phyloP scores from a whole-genome alignment of 2,888 invertebrate species.

The Allolobophora icterica region DNA sequence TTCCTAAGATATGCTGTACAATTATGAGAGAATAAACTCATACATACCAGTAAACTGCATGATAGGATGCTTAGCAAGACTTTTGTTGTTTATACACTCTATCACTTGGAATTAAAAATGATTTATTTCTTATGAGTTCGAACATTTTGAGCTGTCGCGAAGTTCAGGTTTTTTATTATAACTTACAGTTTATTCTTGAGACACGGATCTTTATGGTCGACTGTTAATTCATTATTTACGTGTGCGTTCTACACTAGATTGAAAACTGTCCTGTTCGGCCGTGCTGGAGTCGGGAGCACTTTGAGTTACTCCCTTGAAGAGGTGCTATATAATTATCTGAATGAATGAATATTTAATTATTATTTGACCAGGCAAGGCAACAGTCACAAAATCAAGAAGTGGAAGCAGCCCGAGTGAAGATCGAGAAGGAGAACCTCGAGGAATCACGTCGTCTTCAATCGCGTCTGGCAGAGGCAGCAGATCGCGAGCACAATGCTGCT shows the following conservation, averaged over 20 bases:
- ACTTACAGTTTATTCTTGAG: not conserved
- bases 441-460: conserved; percentile 55
- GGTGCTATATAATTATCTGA: too few relatives aligned
- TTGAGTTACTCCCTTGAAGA: too few relatives aligned
- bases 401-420: conserved; percentile 54
- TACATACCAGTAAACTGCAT: not conserved
- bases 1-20: not conserved
- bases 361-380: conserved; percentile 55
- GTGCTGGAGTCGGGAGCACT: too few relatives aligned
- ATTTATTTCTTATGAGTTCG: not conserved
- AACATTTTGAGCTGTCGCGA: not conserved
- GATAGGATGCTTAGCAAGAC: not conserved
- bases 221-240: not conserved
- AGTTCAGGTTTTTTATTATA: not conserved
- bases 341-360: too few relatives aligned
- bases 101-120: not conserved
- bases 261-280: too few relatives aligned
- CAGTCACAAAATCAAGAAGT: conserved; percentile 56
- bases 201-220: not conserved
- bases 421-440: conserved; percentile 55
- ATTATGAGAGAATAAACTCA: too few relatives aligned
- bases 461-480: conserved; percentile 42
- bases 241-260: too few relatives aligned
- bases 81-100: not conserved
- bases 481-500: conserved; percentile 49